Evolutionary conservation across 2,797 vertebrate genomes (phyloP), one percentile per base, ranked within the genome.

Genomic region (Chrosomus eos): DNA sequence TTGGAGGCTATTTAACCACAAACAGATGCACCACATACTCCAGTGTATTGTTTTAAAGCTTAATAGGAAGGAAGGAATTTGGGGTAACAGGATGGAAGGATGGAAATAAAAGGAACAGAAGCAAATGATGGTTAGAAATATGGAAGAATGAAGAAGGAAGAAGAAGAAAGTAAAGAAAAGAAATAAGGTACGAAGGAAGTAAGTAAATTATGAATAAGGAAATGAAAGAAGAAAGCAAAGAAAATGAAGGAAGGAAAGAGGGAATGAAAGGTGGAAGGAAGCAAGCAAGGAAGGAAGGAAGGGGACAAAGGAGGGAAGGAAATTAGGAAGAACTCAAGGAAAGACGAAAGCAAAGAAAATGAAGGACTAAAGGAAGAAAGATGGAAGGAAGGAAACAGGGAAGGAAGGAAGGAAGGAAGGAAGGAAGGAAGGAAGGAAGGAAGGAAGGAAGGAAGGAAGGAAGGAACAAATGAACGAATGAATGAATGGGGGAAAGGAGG

Each of bases 1-100:
- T 75, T n/a, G 11, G 71, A 75, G 81, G 36, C 67, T 21, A 36
- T 82, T 64, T 82, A 82, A 82, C 43, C 26, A 60, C 40, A 74
- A 74, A 82, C 71, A 82, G 81, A 60, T 82, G 66, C 4, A 33
- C 21, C 79, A 70, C 51, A 16, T 8, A 53, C 14, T 16, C 45
- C 19, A 68, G 21, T 16, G 21, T 33, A 68, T 13, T 51, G 21
- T 51, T 70, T 10, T 36, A n/a, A 28, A 70, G 23, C 33, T 67
- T 36, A 70, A 80, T 33, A 19, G 23, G 19, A 67, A 68, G 62
- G 18, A 51, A 7, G 0, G 31, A 48, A 53, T 48, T 48, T 7
- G 31, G 18, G 7, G 23, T 14, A 38, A 23, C 53, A 23, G 21
- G 2, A 33, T 31, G 6, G 43, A 51, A 33, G 43, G 33, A 4